phyloP scores from a whole-genome alignment of 53 echinoderm and acorn worm species.

The Echinometra lucunter region DNA sequence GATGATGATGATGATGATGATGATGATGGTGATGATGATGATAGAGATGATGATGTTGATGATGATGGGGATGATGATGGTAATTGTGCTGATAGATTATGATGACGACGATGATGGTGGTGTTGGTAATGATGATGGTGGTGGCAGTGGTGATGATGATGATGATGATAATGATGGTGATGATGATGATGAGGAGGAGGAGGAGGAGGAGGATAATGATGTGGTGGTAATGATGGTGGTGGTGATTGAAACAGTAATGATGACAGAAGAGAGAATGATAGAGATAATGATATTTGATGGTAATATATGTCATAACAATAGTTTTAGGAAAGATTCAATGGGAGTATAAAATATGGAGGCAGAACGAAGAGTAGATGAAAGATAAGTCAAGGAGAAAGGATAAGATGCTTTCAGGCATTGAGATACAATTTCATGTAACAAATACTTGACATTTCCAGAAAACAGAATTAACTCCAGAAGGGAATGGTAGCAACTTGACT shows the following conservation, averaged over 20 bases:
- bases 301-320: no score
- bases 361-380: neutral
- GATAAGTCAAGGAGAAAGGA: neutral
- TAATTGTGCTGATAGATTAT: slow-evolving; percentile 44
- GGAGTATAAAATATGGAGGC: neutral
- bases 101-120: neutral
- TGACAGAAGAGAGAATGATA: no score
- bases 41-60: neutral
- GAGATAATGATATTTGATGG: no score
- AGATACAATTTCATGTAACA: neutral
- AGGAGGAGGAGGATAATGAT: slow-evolving; percentile 1
- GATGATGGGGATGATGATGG: neutral
- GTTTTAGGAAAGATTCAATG: no score
- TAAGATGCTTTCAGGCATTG: neutral
- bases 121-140: slow-evolving; percentile 8
- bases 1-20: neutral
- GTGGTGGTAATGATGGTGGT: neutral
- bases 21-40: neutral
- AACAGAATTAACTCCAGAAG: neutral
- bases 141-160: neutral
- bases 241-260: no score
- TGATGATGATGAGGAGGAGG: neutral
- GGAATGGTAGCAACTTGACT: neutral
- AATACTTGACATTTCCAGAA: neutral
- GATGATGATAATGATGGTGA: slow-evolving; percentile 14